These are phyloP conservation scores for Pollenia griseotomentosa DNA, from an alignment of 2,888 invertebrate species.

Conservation along the genomic window DNA sequence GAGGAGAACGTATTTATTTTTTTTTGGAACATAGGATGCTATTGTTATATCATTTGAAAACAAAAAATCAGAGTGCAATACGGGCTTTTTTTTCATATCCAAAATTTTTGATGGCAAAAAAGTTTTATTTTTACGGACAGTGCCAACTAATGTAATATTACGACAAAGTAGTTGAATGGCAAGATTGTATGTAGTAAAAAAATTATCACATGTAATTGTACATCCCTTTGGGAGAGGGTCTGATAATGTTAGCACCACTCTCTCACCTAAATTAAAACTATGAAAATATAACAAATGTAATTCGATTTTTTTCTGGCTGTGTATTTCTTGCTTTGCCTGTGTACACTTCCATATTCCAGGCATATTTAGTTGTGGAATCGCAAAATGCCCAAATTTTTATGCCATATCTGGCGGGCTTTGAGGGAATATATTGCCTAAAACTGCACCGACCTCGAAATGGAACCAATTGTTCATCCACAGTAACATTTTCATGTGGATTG, in stretches of 20 bases:
- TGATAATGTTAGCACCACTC: not conserved
- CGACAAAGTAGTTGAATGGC: not conserved
- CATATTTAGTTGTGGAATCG: conserved; percentile 35
- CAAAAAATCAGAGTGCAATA: conserved; percentile 24
- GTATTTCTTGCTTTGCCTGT: conserved; percentile 19
- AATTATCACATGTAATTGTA: conserved; percentile 14
- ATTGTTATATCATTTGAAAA: conserved; percentile 38
- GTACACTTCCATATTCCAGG: conserved; percentile 42
- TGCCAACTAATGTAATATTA: conserved; percentile 9
- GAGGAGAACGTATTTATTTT: not conserved
- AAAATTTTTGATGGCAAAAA: conserved; percentile 15
- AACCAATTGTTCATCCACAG: conserved; percentile 31
- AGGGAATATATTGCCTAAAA: not conserved
- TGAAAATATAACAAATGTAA: not conserved
- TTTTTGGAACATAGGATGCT: conserved; percentile 38
- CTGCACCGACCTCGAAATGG: conserved; percentile 26
- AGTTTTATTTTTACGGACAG: too few species aligned
- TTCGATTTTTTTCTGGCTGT: not conserved
- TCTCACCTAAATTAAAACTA: not conserved
- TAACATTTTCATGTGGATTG: conserved; percentile 14
- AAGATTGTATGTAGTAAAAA: conserved; percentile 40
- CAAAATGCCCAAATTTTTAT: too few species aligned
- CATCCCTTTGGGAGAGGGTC: not conserved
- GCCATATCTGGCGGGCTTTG: too few species aligned
- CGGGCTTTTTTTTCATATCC: conserved; percentile 32